Conservation (phyloP, 2,113 vertebrate species). For the Erythrocercus mccallii region DNA sequence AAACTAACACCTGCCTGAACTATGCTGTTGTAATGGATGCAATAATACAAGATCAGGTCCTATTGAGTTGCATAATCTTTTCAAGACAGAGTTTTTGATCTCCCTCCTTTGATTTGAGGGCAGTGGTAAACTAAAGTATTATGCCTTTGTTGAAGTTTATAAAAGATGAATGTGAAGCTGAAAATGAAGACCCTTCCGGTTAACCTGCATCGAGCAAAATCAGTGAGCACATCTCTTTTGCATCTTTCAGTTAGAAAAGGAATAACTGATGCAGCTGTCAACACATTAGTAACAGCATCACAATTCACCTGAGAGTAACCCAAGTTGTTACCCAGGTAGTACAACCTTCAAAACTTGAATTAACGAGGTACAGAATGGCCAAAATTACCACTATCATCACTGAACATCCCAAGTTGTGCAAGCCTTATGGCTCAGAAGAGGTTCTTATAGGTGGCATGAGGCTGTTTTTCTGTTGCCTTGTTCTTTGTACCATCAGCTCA, state of each 20-base stretch:
- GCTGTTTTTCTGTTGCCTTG: background rate
- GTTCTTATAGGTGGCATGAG: background rate
- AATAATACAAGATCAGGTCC: conserved; percentile 70
- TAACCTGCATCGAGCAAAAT: conserved; percentile 26
- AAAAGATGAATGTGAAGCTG: conserved; percentile 21
- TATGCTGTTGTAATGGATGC: conserved; percentile 65
- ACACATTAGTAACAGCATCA: background rate
- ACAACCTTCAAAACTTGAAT: background rate
- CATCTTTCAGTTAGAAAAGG: conserved; percentile 4
- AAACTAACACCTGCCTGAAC: conserved; percentile 71
- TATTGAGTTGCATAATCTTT: conserved; percentile 77
- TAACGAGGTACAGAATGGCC: background rate
- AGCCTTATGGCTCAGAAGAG: accelerated
- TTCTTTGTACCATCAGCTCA: background rate
- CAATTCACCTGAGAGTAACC: background rate
- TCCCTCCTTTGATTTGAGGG: conserved; percentile 39
- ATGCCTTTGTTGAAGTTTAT: conserved; percentile 13
- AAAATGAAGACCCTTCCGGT: conserved; percentile 35
- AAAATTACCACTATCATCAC: background rate
- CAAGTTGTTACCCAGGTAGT: background rate
- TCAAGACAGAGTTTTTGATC: conserved; percentile 56
- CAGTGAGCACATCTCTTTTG: background rate
- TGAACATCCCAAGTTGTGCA: background rate
- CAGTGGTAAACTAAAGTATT: background rate
- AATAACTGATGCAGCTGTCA: background rate